phyloP scores from a whole-genome alignment of 2,888 invertebrate species.

The Hoplodrina blanda region DNA sequence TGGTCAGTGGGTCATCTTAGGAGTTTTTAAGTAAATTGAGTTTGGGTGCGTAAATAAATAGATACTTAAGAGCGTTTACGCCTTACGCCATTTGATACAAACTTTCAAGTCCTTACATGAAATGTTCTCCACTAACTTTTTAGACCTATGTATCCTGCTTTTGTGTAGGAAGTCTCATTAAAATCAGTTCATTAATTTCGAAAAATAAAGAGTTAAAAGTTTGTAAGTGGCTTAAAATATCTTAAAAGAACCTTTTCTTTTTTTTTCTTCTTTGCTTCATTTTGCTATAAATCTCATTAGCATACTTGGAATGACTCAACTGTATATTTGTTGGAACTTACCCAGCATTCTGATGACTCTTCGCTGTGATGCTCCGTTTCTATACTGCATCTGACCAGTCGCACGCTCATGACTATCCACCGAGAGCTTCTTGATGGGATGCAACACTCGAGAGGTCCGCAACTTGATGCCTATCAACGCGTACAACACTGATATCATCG shows the following conservation, averaged over 20 bases:
- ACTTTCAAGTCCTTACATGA: too few relatives aligned
- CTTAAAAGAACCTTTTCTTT: background rate
- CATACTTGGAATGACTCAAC: constrained; percentile 4
- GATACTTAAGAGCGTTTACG: background rate
- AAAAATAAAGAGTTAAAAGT: too few relatives aligned
- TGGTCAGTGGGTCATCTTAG: too few relatives aligned
- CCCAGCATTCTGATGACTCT: constrained; percentile 95
- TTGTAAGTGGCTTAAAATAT: background rate
- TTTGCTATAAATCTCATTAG: background rate
- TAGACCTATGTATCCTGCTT: too few relatives aligned
- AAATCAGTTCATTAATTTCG: too few relatives aligned
- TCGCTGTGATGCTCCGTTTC: constrained; percentile 90
- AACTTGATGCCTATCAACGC: constrained; percentile 94
- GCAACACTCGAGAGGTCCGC: constrained; percentile 91
- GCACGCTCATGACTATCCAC: constrained; percentile 84
- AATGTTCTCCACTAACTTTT: too few relatives aligned
- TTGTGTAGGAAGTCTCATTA: too few relatives aligned
- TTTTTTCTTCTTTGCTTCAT: too few relatives aligned
- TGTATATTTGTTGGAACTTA: constrained; percentile 83
- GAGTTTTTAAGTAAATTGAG: background rate
- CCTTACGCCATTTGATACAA: too few relatives aligned
- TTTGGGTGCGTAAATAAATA: background rate
- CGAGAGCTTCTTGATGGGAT: constrained; percentile 90
- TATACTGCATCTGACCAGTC: constrained; percentile 83
- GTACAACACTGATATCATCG: constrained; percentile 95